A percentile compares a stretch with the other conserved stretches of the same genome.
Conservation (phyloP, 2,113 vertebrate genomes). For the Pollachius pollachius region DNA sequence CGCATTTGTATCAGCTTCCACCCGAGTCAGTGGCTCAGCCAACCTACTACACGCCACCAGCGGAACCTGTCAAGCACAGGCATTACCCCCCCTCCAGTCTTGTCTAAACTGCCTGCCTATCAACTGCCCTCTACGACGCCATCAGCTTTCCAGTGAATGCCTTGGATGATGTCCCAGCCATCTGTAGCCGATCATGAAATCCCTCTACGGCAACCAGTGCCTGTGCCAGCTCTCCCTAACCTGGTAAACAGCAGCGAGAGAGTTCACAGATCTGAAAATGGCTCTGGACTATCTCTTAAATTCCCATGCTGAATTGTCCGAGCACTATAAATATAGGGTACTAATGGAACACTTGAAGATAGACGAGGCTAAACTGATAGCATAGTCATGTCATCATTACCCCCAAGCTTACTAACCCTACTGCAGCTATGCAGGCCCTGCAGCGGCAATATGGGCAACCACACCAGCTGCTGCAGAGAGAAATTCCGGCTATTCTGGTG, state of each 20-base stretch:
- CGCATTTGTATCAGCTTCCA: not conserved
- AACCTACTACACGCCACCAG: not conserved
- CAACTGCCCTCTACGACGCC: not conserved
- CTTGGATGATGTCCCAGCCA: too few relatives aligned
- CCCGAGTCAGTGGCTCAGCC: not conserved
- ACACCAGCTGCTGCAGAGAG: conserved; percentile 35
- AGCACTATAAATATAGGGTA: conserved; percentile 7
- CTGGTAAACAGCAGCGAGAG: conserved; percentile 16
- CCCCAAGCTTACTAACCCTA: not conserved
- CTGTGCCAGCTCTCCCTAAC: conserved; percentile 2
- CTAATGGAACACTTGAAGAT: conserved; percentile 6
- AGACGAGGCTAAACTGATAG: not conserved
- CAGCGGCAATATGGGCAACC: conserved; percentile 41
- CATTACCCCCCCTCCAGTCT: not conserved
- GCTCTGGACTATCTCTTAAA: conserved; percentile 3
- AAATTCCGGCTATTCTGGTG: conserved; percentile 21
- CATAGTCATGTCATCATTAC: not conserved
- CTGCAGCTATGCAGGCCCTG: conserved; percentile 19
- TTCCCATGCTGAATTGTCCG: conserved; percentile 3
- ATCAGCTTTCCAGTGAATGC: not conserved
- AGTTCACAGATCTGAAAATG: conserved; percentile 18
- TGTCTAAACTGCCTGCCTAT: not conserved
- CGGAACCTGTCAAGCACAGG: not conserved
- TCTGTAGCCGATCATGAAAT: not conserved
- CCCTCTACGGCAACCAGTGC: not conserved